Conservation (phyloP, 2,113 vertebrate genomes). For the Periophthalmodon schlosseri region DNA sequence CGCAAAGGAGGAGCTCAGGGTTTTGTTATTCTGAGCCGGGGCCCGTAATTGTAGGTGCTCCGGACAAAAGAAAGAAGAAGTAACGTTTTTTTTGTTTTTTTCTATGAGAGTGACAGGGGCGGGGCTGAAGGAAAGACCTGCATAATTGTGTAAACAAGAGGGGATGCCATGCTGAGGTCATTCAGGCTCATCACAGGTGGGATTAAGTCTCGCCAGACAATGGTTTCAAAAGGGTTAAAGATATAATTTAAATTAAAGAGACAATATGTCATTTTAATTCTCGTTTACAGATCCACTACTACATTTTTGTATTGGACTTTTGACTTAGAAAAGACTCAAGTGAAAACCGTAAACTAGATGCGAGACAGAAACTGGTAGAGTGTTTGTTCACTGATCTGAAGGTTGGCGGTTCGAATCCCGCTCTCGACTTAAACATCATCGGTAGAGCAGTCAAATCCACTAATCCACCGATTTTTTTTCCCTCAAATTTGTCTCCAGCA, state of each 20-base stretch:
- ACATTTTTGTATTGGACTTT: background rate
- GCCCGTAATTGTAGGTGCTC: slow-evolving; percentile 74
- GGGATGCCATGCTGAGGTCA: slow-evolving; percentile 35
- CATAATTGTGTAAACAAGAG: slow-evolving; percentile 57
- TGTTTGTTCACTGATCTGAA: no score
- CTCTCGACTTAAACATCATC: no score
- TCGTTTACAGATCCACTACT: background rate
- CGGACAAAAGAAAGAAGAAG: slow-evolving; percentile 71
- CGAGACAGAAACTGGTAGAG: no score
- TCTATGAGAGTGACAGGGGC: slow-evolving; percentile 53
- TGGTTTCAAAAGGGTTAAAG: slow-evolving; percentile 11
- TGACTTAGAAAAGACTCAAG: no score
- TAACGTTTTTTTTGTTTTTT: slow-evolving; percentile 66
- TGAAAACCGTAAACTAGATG: no score
- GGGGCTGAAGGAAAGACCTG: slow-evolving; percentile 53
- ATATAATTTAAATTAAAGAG: background rate
- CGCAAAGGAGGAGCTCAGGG: slow-evolving; percentile 60
- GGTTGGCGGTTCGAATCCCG: no score
- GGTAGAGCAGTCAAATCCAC: no score
- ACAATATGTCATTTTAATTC: background rate
- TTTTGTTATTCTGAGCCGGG: slow-evolving; percentile 79
- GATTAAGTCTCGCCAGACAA: slow-evolving; percentile 6
- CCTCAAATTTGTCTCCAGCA: no score
- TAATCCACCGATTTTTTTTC: no score
- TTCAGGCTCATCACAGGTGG: slow-evolving; percentile 29